Conservation (phyloP, 2,888 invertebrate species). For the Oscheius myriophilus region DNA sequence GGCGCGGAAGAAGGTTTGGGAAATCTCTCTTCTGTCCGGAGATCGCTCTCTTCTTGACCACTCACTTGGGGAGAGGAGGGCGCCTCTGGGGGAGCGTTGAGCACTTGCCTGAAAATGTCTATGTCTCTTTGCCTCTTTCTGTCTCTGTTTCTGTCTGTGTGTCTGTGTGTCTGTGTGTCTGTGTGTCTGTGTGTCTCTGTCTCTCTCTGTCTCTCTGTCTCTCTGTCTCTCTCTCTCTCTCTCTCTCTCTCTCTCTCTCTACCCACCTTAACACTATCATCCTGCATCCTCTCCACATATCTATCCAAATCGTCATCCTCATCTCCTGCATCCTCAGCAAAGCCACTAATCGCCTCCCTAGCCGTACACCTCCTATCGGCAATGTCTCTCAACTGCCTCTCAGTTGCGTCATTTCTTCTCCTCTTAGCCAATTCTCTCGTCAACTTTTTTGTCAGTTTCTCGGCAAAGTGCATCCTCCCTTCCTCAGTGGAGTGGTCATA, state of each 20-base stretch:
- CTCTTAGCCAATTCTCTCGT: conserved; percentile 37
- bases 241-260: too few species aligned
- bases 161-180: too few species aligned
- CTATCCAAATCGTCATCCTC: conserved; percentile 55
- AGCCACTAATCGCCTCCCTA: conserved; percentile 48
- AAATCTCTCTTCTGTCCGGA: conserved; percentile 10
- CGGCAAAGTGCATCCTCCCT: conserved; percentile 32
- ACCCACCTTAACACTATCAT: conserved; percentile 4
- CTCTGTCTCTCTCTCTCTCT: too few species aligned
- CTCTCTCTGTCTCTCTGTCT: too few species aligned
- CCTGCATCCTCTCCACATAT: conserved; percentile 33
- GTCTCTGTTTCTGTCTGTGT: too few species aligned
- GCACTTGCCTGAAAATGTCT: conserved; percentile 2
- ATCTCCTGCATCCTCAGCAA: conserved; percentile 52
- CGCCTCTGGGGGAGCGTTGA: conserved; percentile 18
- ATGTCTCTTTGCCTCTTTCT: too few species aligned
- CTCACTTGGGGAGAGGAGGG: conserved; percentile 17
- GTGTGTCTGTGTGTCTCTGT: too few species aligned
- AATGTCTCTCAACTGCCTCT: conserved; percentile 55
- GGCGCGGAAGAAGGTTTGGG: too few species aligned
- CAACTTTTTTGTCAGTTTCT: conserved; percentile 49
- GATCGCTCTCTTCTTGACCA: conserved; percentile 18
- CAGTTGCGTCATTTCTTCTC: conserved; percentile 54
- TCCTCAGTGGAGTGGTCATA: conserved; percentile 56
- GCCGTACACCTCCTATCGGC: conserved; percentile 49